Base-by-base conservation (phyloP, 2,888 invertebrate species). In the Sarcophaga carnaria region DNA sequence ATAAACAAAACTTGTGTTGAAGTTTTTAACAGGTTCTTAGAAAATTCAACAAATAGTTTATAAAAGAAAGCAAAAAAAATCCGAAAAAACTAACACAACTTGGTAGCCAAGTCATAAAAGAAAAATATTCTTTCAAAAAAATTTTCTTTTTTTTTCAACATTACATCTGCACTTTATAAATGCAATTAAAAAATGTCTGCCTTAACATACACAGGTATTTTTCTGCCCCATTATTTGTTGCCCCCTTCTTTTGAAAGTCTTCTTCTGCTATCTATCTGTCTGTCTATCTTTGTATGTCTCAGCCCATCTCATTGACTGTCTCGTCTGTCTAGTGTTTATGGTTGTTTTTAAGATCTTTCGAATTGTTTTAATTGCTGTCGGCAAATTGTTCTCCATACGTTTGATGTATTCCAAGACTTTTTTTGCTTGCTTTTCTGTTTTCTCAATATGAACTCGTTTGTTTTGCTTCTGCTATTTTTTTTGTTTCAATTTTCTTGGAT, bases 401-500 rank as follows among this genome's bases (percentile, higher is more conserved):
- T 85, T 85, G 80, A 85, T 80, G 71, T 80, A 71, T 76, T 84
- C 10, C 4, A 80, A 76, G 80, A 71, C 78, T 20, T 79, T 47
- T 82, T 83, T 74, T 77, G 82, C 71, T 79, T 70, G 17, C 17
- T 17, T 54, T 54, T 20, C 20, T 20, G 20, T 20, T 20, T 20
- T 20, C 20, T 20, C 20, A 20, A 14, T 54, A 14, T 54, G 54
- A 14, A 1, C 17, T 54, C 54, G 12, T 54, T 54, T 49, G 49
- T 49, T 14, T 49, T 1, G 49, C 0, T 14, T 49, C 12, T 11
- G 12, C 8, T 8, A 6, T 12, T 49, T 49, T 49, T 12, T 17
- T 12, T n/a, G 14, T 54, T 4, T 54, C 12, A 14, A 27, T 77
- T 77, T 59, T 71, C 77, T 25, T n/a, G 76, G 62, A 81, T 75